A percentile compares a stretch with the other conserved stretches of the same genome.
Evolutionary conservation across 2,888 invertebrate species (phyloP).

Genomic region (Archaeoteleia sp.): DNA sequence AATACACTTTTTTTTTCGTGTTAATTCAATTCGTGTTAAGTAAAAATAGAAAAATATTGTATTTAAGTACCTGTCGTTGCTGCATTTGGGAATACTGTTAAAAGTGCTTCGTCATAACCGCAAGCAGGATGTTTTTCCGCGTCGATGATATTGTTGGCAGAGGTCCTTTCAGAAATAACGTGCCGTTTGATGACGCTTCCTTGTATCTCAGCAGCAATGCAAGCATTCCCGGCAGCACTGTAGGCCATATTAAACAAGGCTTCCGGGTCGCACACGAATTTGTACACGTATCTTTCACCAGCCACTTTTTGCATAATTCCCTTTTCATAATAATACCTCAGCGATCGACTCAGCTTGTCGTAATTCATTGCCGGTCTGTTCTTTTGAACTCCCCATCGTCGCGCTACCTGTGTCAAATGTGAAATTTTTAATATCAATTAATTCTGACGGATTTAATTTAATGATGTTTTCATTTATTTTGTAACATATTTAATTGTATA

Average conservation of each 20-base stretch:
- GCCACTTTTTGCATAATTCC: constrained; percentile 99
- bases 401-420: constrained; percentile 82
- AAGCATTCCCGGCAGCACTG: constrained; percentile 63
- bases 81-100: constrained; percentile 70
- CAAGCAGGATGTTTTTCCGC: constrained; percentile 59
- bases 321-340: constrained; percentile 98
- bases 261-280: constrained; percentile 96
- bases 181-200: constrained; percentile 59
- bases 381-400: constrained; percentile 97
- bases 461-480: no score
- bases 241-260: constrained; percentile 91
- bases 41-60: constrained; percentile 10
- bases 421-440: neutral
- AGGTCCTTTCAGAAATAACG: constrained; percentile 59
- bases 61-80: constrained; percentile 58
- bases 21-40: no score
- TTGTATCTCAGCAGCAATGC: constrained; percentile 62
- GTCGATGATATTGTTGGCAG: constrained; percentile 57
- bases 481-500: no score
- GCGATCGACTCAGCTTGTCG: constrained; percentile 93
- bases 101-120: constrained; percentile 68
- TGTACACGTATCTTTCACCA: constrained; percentile 96
- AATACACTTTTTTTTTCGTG: no score
- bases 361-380: constrained; percentile 98
- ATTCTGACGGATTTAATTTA: no score